Base-by-base conservation (phyloP, 2,888 invertebrate genomes). In the Nomada fabriciana region DNA sequence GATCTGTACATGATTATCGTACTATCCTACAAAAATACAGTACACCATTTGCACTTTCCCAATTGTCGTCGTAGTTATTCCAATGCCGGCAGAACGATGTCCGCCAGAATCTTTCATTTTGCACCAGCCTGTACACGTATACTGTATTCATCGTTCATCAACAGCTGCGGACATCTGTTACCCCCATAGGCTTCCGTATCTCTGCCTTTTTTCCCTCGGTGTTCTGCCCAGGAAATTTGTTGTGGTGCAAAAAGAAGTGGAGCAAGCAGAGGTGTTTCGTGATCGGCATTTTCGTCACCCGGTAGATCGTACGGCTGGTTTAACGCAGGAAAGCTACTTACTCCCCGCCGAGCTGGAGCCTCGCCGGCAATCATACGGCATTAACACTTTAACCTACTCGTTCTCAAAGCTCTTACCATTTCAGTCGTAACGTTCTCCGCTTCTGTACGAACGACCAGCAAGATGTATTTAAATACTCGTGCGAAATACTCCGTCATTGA, bases 381-480 rank as follows among this genome's bases (percentile, higher is more conserved):
- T 92, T 91, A 92, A 91, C 90, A 90, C 91, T 91, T 91, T 90
- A 91, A 91, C 90, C 90, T 88, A 90, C 89, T 89, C 88, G 87
- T 82, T 84, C 82, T 81, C 65, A 72, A 79, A 76, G 84, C 78
- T 85, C 86, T 86, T 77, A 82, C 88, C 86, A 82, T 87, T 86
- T 84, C 80, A 86, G 82, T 15, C 67, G 20, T 59, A 64, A 64
- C 73, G 78, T 72, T 83, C 81, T 84, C 76, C 65, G 76, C 80
- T 68, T 71, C 61, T 69, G 57, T 64, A 80, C 25, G 15, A 52
- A 36, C 70, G 36, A 52, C 64, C 83, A 74, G 80, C 77, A 68
- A 55, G 68, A 25, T 65, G 29, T 57, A 74, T 74, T 81, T 82
- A 75, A 64, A 75, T 50, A 29, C 29, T 29, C 70, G n/a, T 4